A percentile compares a stretch with the other conserved stretches of the same genome.
These are phyloP conservation scores for Drosophila ironensis DNA, from an alignment of 1,140 invertebrate species.

Conservation along the genomic window DNA sequence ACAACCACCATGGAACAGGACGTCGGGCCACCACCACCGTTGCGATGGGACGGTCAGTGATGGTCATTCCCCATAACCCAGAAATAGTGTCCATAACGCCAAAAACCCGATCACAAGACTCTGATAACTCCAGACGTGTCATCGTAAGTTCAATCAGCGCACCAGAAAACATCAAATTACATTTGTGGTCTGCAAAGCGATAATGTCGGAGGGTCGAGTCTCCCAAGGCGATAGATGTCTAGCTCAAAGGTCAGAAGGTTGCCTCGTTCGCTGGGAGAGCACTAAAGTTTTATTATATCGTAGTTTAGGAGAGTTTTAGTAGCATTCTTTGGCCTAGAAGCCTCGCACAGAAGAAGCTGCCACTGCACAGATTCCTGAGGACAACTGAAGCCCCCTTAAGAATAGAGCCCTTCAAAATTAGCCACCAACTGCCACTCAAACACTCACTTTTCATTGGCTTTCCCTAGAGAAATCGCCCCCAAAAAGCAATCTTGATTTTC, in stretches of 20 bases:
- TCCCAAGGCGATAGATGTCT: not conserved
- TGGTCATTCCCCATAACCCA: not conserved
- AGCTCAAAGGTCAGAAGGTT: not conserved
- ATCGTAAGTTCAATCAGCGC: not conserved
- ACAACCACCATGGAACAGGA: not conserved
- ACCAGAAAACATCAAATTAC: not conserved
- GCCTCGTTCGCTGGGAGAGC: not conserved
- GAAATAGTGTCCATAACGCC: not conserved
- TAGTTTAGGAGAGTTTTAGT: not conserved
- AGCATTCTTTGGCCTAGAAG: constrained; percentile 6
- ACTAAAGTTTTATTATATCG: not conserved
- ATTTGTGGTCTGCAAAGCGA: not conserved
- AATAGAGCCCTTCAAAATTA: not conserved
- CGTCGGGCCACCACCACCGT: not conserved
- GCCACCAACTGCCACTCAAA: no score
- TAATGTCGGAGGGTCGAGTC: not conserved
- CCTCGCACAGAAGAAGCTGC: constrained; percentile 29
- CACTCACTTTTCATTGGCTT: not conserved
- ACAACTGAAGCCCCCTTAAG: not conserved
- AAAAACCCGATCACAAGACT: not conserved
- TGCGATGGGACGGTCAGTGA: not conserved
- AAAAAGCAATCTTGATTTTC: not conserved
- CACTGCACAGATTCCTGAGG: constrained; percentile 25
- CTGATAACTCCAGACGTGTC: not conserved
- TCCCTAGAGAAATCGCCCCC: constrained; percentile 26